Evolutionary conservation across 92 coral and sea anemone species (phyloP).

Genomic region (Anthopleura xanthogrammica): DNA sequence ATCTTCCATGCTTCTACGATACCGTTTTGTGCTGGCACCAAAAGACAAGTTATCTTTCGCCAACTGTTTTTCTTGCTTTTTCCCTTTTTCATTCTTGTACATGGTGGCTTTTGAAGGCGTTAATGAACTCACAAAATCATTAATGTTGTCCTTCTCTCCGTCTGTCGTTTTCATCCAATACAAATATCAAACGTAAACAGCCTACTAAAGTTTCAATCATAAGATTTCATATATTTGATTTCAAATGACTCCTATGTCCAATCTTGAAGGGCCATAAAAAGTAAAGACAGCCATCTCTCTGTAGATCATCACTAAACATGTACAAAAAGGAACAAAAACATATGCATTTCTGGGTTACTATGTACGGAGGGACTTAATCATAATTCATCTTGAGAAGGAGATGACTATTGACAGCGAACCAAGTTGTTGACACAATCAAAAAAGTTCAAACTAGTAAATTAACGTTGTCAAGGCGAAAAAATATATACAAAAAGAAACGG

Average conservation of each 20-base stretch:
- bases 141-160: neutral
- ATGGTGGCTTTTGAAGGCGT: neutral
- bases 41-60: neutral
- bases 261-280: neutral
- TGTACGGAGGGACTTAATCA: neutral
- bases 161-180: neutral
- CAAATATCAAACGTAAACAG: neutral
- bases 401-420: neutral
- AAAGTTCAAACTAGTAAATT: neutral
- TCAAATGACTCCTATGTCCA: neutral
- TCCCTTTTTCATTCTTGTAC: neutral
- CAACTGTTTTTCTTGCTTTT: neutral
- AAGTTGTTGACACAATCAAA: constrained; percentile 2
- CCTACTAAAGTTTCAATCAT: neutral
- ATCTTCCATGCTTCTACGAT: neutral
- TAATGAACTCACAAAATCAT: neutral
- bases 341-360: neutral
- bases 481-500: neutral
- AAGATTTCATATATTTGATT: neutral
- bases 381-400: neutral
- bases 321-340: neutral
- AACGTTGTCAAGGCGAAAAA: neutral
- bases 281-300: neutral
- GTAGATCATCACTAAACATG: neutral
- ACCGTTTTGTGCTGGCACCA: neutral